phyloP scores from a whole-genome alignment of 2,888 invertebrate species.

The Orchesellides sinensis region DNA sequence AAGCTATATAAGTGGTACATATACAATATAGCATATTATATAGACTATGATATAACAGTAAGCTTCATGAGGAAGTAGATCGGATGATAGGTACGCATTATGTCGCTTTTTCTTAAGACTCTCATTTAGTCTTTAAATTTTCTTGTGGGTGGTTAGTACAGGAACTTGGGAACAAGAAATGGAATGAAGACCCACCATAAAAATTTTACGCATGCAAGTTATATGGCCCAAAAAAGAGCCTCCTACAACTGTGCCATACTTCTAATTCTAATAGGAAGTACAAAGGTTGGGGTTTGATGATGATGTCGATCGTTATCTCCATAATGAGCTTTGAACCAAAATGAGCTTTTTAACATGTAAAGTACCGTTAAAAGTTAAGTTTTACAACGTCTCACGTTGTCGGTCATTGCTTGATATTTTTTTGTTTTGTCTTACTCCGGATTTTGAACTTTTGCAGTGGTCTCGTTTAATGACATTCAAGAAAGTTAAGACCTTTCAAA shows the following conservation, averaged over 20 bases:
- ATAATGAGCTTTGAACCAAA: constrained; percentile 62
- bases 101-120: neutral
- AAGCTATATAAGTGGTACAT: neutral
- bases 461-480: neutral
- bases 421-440: neutral
- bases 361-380: constrained; percentile 41
- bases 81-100: neutral
- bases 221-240: too few relatives aligned
- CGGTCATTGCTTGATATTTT: constrained; percentile 19
- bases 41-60: too few relatives aligned
- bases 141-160: neutral
- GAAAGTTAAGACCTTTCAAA: neutral
- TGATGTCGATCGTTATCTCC: constrained; percentile 54
- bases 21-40: too few relatives aligned
- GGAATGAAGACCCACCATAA: neutral
- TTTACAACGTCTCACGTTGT: constrained; percentile 24
- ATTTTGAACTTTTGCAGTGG: neutral
- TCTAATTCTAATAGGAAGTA: neutral
- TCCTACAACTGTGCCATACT: neutral
- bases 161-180: too few relatives aligned
- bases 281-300: constrained; percentile 26
- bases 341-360: constrained; percentile 43
- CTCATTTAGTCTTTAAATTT: too few relatives aligned
- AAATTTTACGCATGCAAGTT: neutral
- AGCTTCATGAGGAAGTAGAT: neutral